Conservation (phyloP, 1,140 invertebrate species). For the Hylyphantes graminicola region DNA sequence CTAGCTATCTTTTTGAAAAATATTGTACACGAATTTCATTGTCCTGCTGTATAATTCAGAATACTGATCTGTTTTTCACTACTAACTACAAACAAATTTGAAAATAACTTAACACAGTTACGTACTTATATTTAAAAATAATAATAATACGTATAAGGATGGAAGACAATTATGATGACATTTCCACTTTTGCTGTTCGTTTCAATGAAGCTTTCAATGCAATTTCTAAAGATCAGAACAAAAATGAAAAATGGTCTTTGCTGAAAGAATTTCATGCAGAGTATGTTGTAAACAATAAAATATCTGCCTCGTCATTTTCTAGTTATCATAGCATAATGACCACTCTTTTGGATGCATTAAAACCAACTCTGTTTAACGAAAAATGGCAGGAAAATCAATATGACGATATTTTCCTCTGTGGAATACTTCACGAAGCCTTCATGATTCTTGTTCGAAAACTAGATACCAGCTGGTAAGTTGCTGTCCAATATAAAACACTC, state of each 20-base stretch:
- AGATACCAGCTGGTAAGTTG: not conserved
- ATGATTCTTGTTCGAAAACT: slow-evolving; percentile 16
- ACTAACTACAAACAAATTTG: no score
- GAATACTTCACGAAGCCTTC: slow-evolving; percentile 39
- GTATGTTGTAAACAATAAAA: not conserved
- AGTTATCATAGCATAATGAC: not conserved
- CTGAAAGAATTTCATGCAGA: slow-evolving; percentile 20
- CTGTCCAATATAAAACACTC: not conserved
- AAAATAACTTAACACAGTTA: no score
- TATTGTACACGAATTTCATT: no score
- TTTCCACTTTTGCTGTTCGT: not conserved
- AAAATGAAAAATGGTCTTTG: slow-evolving; percentile 14
- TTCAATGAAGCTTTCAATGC: not conserved
- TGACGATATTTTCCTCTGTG: slow-evolving; percentile 29
- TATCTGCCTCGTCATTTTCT: not conserved
- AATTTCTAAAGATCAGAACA: not conserved
- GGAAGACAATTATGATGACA: not conserved
- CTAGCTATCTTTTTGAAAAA: no score
- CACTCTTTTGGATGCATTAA: slow-evolving; percentile 5
- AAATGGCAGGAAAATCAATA: slow-evolving; percentile 21
- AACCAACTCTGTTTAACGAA: slow-evolving; percentile 23
- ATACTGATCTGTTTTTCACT: no score
- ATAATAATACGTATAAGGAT: no score
- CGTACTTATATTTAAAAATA: no score
- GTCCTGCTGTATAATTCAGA: no score